Evolutionary conservation across 2,888 invertebrate genomes (phyloP), one percentile per base, ranked within the genome.

Genomic region (Notodonta dromedarius): DNA sequence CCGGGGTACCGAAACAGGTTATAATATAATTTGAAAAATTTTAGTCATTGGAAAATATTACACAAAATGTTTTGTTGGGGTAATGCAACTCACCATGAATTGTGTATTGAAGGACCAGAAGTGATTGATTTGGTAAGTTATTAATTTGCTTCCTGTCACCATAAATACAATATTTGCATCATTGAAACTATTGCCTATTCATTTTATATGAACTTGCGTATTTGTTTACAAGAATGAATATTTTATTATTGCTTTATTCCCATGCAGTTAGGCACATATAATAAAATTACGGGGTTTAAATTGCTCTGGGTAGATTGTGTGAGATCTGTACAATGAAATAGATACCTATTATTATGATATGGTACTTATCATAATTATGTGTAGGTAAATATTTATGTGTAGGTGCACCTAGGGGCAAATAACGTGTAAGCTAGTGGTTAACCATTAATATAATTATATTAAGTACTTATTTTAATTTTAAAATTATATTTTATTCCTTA

Each of bases 21-120:
- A 87, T 78, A 75, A 55, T 61, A 40, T 73, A 75, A 68, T 59
- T 78, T 70, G 66, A 67, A 60, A 66, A 80, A 78, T 80, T 74
- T 67, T 73, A 77, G 79, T 79, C 76, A 79, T 79, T 74, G 71
- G 61, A 69, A 79, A 46, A 46, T 46, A 46, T 13, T 46, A n/a
- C n/a, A n/a, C 71, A 89, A 83, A 84, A 93, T 93, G 93, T 93
- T 91, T 89, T 93, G 93, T 83, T 93, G 93, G 93, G 93, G 93
- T 73, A 93, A 93, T 85, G 85, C 91, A 73, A 93, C 93, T 82
- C 87, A 93, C 83, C 91, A 91, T 76, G 93, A 93, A 85, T 81
- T 93, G 67, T 92, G 88, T 76, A 78, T 93, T 64, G 93, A 93
- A 78, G 84, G 84, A 51, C 71, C 88, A 56, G 87, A 87, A 56